Conservation (phyloP, 2,797 vertebrate species). For the Telmatherina bonti region DNA sequence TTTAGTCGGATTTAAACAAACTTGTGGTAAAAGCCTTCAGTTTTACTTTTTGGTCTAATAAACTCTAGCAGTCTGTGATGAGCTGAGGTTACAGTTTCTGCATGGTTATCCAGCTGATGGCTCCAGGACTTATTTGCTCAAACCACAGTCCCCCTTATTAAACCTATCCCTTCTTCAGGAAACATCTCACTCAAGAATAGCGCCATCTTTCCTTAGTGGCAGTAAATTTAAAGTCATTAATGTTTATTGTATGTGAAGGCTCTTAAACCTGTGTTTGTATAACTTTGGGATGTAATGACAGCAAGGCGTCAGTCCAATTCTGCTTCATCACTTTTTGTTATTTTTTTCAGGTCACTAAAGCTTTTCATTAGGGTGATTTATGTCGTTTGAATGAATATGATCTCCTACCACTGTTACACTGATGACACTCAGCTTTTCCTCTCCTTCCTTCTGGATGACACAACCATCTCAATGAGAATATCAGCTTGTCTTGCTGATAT, state of each 20-base stretch:
- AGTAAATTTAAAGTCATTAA: conserved; percentile 42
- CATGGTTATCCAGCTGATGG: conserved; percentile 36
- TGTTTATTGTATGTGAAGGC: conserved; percentile 47
- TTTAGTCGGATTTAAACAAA: not conserved
- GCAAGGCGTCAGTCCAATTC: conserved; percentile 38
- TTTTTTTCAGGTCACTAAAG: conserved; percentile 9
- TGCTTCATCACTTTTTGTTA: conserved; percentile 44
- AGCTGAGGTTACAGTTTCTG: conserved; percentile 23
- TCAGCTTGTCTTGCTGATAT: too few relatives aligned
- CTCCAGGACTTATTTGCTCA: conserved; percentile 55
- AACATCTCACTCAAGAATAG: conserved; percentile 48
- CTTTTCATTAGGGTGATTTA: not conserved
- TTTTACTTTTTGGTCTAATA: not conserved
- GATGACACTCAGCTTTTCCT: too few relatives aligned
- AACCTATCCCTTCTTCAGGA: conserved; percentile 58
- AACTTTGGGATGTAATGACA: conserved; percentile 23
- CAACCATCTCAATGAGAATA: too few relatives aligned
- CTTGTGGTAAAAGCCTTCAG: not conserved
- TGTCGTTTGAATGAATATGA: too few relatives aligned
- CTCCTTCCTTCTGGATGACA: too few relatives aligned
- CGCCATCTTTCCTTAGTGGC: conserved; percentile 29
- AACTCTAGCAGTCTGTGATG: conserved; percentile 4
- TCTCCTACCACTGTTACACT: too few relatives aligned
- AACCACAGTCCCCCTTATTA: conserved; percentile 19
- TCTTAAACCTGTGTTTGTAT: conserved; percentile 34